Evolutionary conservation across 2,888 invertebrate species (phyloP), one percentile per base, ranked within the genome.

Genomic region (Rotaria macrura): DNA sequence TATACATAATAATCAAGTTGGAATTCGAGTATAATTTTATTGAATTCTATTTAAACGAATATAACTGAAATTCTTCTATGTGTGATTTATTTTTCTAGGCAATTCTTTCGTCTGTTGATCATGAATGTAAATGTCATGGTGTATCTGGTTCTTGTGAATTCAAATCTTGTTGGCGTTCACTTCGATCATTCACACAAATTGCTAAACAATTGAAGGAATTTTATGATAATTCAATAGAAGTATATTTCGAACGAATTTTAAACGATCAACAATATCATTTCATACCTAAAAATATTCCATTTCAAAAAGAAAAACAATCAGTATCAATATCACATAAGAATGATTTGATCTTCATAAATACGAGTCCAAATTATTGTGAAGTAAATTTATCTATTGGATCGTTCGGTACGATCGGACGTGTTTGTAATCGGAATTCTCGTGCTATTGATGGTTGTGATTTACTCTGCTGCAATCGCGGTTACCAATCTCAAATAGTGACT

Each of bases 71-170:
- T n/a, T n/a, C n/a, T n/a, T n/a, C n/a, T n/a, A n/a, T n/a, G n/a
- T n/a, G n/a, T n/a, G n/a, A 12, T 10, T 25, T 6, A 23, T n/a
- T 79, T 79, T n/a, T 79, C 4, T 43, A 79, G 79, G n/a, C 25
- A n/a, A 43, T 79, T 79, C 43, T 43, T 43, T 43, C 43, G 20
- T 23, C 40, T 17, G 43, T 43, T 79, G 79, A 79, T n/a, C 43
- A 43, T 43, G 94, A 95, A 38, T 96, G 96, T 92, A 96, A 96
- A 90, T 96, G 96, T 89, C 96, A 96, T 90, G 96, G 96, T 43
- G 95, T 96, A 92, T 95, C 95, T 0, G 96, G 95, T 0, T 95
- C 95, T 6, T 96, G 96, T 91, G 95, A 95, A 74, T 94, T 95
- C 87, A 93, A 95, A 84, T 95, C 96, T 14, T 96, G 96, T 91